phyloP scores from a whole-genome alignment of 1,140 invertebrate species.

The Drosophila triauraria region DNA sequence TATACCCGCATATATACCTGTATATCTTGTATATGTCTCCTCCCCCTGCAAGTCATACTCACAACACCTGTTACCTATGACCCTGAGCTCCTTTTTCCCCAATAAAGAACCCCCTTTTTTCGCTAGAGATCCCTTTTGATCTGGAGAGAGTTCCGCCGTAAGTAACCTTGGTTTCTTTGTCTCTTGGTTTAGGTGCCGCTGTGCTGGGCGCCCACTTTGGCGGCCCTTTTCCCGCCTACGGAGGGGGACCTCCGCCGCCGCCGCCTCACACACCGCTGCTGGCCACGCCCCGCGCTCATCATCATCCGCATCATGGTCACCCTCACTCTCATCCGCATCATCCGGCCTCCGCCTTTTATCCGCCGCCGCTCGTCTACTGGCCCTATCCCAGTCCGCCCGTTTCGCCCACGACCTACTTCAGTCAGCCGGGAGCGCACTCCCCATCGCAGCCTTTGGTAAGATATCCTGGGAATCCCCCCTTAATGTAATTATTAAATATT shows the following conservation, averaged over 20 bases:
- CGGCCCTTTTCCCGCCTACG: conserved; percentile 67
- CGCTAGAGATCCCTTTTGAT: neutral
- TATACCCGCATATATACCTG: conserved; percentile 20
- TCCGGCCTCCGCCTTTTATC: conserved; percentile 84
- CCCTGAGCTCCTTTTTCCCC: neutral
- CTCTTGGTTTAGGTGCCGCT: conserved; percentile 67
- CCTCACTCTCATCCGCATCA: conserved; percentile 45
- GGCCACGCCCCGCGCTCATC: conserved; percentile 85
- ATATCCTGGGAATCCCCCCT: neutral
- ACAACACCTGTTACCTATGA: conserved; percentile 54
- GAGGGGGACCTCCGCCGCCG: conserved; percentile 61
- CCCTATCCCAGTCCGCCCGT: conserved; percentile 96
- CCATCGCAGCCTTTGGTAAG: conserved; percentile 86
- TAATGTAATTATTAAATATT: neutral
- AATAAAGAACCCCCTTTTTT: neutral
- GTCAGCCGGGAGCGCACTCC: conserved; percentile 87
- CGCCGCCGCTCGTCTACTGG: conserved; percentile 92
- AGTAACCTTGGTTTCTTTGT: neutral
- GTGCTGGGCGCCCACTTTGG: conserved; percentile 76
- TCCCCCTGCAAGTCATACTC: conserved; percentile 59
- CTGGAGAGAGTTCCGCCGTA: too few relatives aligned
- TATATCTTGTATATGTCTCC: conserved; percentile 39
- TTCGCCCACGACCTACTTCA: conserved; percentile 94
- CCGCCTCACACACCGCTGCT: conserved; percentile 81
- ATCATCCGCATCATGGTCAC: conserved; percentile 65